phyloP scores from a whole-genome alignment of 2,113 vertebrate genomes.

The Symphodus melops region DNA sequence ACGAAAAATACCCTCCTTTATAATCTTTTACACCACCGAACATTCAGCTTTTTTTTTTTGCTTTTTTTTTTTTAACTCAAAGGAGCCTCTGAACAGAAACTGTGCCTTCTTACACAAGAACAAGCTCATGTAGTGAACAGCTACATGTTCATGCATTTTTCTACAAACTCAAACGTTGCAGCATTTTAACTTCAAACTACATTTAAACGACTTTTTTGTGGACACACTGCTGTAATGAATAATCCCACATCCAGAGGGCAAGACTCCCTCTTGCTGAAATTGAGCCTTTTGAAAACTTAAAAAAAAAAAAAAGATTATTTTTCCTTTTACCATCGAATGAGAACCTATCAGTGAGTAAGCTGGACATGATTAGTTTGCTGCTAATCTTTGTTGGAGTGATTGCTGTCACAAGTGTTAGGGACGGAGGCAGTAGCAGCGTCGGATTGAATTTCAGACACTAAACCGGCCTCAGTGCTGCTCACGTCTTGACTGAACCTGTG shows the following conservation, averaged over 20 bases:
- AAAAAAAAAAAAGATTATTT: constrained; percentile 16
- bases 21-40: constrained; percentile 50
- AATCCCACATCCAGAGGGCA: constrained; percentile 30
- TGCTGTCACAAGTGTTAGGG: constrained; percentile 30
- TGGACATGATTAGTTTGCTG: constrained; percentile 58
- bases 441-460: constrained; percentile 58
- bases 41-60: constrained; percentile 5
- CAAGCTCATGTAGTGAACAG: constrained; percentile 11
- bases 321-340: constrained; percentile 23
- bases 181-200: constrained; percentile 11
- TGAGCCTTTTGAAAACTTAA: constrained; percentile 10
- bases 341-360: constrained; percentile 40
- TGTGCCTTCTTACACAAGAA: constrained; percentile 58
- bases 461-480: constrained; percentile 56
- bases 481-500: constrained; percentile 68
- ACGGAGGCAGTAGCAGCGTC: constrained; percentile 9
- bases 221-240: constrained; percentile 25
- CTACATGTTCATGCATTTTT: constrained; percentile 21
- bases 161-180: constrained; percentile 22
- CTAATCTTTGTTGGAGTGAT: constrained; percentile 61
- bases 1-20: constrained; percentile 50
- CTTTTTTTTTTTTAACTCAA: too few species aligned
- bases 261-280: constrained; percentile 27
- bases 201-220: constrained; percentile 17
- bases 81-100: constrained; percentile 36